Percentiles rank a stretch among this genome's conserved stretches.
These are phyloP conservation scores for Nyleta sp. DNA, from an alignment of 2,888 invertebrate species.

Conservation along the genomic window DNA sequence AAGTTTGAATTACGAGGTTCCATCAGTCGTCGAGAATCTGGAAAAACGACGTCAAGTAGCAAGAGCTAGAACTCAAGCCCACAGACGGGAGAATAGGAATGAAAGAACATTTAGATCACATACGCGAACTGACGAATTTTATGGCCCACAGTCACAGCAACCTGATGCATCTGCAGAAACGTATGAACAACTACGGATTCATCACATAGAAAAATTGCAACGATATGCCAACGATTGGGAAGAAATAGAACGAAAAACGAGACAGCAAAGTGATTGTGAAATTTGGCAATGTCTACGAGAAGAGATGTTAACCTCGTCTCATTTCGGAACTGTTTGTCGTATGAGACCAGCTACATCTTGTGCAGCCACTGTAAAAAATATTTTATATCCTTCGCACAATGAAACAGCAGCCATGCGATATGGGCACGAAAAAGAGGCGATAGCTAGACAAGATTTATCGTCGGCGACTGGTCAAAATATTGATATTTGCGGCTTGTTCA, in stretches of 20 bases:
- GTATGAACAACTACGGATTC: conserved; percentile 3
- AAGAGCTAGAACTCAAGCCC: background rate
- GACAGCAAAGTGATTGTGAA: conserved; percentile 39
- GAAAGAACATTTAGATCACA: background rate
- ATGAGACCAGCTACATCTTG: conserved; percentile 45
- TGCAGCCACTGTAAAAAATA: conserved; percentile 40
- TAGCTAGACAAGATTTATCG: conserved; percentile 27
- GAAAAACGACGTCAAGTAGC: conserved; percentile 7
- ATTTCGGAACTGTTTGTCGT: conserved; percentile 55
- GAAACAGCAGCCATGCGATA: conserved; percentile 35
- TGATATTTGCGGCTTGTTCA: conserved; percentile 46
- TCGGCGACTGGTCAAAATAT: conserved; percentile 21
- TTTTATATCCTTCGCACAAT: conserved; percentile 42
- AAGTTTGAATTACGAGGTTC: background rate
- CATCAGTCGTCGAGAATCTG: background rate
- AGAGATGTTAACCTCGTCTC: conserved; percentile 51
- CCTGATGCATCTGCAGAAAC: conserved; percentile 25
- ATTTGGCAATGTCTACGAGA: conserved; percentile 44
- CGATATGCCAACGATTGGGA: conserved; percentile 16
- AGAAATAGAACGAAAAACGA: conserved; percentile 49
- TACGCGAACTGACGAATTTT: background rate
- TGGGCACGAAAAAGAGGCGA: conserved; percentile 59
- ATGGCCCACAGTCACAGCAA: conserved; percentile 13
- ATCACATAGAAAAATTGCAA: conserved; percentile 40
- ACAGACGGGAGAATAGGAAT: background rate